phyloP scores from a whole-genome alignment of 2,113 vertebrate species.

The Cervus canadensis region DNA sequence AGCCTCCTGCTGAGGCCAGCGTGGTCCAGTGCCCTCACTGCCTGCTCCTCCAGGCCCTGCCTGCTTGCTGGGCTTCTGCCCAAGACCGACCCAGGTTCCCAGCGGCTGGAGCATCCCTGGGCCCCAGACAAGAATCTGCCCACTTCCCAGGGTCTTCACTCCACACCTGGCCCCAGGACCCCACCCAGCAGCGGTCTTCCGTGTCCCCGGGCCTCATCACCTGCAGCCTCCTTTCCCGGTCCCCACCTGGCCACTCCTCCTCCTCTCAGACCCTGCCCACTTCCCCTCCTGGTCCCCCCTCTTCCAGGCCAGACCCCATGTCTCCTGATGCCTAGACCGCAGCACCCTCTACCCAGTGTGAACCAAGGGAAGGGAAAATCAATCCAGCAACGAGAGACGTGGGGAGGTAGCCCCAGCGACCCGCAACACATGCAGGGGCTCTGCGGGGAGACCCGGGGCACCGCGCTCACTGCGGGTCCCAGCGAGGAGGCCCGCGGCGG shows the following conservation, averaged over 20 bases:
- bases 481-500: background rate
- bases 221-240: background rate
- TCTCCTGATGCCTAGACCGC: background rate
- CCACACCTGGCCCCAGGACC: too few species aligned
- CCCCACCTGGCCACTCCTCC: background rate
- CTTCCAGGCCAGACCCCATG: background rate
- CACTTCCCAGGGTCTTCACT: background rate
- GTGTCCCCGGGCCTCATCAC: background rate
- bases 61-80: too few species aligned
- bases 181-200: background rate
- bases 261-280: background rate
- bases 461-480: background rate
- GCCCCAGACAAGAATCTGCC: background rate
- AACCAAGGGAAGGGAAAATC: background rate
- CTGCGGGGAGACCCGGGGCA: background rate
- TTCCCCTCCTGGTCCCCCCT: background rate
- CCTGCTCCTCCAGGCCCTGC: background rate
- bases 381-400: background rate
- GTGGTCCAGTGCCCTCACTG: background rate
- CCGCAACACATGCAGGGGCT: background rate
- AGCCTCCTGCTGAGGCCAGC: background rate
- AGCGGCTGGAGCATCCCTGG: fast-evolving
- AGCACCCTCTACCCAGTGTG: background rate
- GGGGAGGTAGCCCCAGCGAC: background rate
- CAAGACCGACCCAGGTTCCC: background rate